Conservation (phyloP, 1,140 invertebrate species). For the Drosophila obscura region DNA sequence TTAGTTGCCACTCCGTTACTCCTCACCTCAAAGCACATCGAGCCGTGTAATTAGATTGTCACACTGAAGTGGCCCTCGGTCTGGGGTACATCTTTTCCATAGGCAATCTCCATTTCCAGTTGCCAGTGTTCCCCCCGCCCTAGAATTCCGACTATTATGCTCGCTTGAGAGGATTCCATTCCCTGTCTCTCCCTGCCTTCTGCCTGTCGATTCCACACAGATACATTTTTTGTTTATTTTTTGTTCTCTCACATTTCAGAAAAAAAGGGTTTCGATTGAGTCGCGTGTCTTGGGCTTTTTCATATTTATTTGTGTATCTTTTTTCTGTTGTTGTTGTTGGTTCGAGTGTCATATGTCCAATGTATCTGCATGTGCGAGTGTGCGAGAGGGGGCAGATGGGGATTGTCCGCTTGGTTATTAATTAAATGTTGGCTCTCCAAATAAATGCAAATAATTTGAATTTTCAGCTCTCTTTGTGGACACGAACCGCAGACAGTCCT, state of each 20-base stretch:
- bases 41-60: slow-evolving; percentile 80
- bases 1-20: slow-evolving; percentile 9
- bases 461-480: not conserved
- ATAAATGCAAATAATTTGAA: slow-evolving; percentile 49
- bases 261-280: slow-evolving; percentile 15
- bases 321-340: not conserved
- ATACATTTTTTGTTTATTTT: slow-evolving; percentile 22
- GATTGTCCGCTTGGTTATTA: slow-evolving; percentile 42
- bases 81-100: slow-evolving; percentile 7
- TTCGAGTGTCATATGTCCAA: slow-evolving; percentile 37
- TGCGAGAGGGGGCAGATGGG: slow-evolving; percentile 6
- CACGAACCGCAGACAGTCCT: slow-evolving; percentile 25
- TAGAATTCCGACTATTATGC: slow-evolving; percentile 41
- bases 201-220: slow-evolving; percentile 18
- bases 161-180: slow-evolving; percentile 19
- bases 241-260: not conserved
- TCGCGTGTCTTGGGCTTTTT: slow-evolving; percentile 33
- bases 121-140: too few species aligned
- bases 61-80: slow-evolving; percentile 64
- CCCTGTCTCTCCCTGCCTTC: not conserved
- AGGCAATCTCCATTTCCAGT: not conserved
- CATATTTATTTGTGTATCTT: slow-evolving; percentile 15
- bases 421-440: slow-evolving; percentile 45
- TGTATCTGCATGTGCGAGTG: too few species aligned
- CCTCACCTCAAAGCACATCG: slow-evolving; percentile 54